These are phyloP conservation scores for Nesogale talazaci DNA, from an alignment of 2,113 vertebrate species.

Conservation along the genomic window DNA sequence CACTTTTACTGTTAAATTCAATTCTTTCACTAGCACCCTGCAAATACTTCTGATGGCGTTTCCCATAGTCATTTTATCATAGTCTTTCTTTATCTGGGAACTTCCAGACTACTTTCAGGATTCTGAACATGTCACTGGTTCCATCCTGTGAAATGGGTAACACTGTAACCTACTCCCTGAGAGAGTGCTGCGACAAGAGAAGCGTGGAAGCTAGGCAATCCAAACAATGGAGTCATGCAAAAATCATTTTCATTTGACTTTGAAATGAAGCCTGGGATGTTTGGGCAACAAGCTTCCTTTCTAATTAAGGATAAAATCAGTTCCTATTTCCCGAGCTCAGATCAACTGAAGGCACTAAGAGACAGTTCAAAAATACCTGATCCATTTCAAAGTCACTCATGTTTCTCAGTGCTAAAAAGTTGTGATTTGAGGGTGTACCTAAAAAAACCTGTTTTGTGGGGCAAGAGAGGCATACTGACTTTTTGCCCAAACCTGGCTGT, in stretches of 20 bases:
- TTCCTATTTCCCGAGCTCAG: conserved; percentile 36
- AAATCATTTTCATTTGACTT: conserved; percentile 55
- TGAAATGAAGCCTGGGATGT: conserved; percentile 50
- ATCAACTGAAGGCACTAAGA: conserved; percentile 30
- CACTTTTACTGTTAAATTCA: neutral
- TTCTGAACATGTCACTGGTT: neutral
- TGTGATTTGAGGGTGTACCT: too few species aligned
- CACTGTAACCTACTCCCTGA: neutral
- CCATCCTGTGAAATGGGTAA: neutral
- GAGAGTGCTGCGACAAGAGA: neutral
- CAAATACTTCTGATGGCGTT: neutral
- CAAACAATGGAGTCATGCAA: neutral
- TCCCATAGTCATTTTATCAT: neutral
- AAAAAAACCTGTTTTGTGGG: too few species aligned
- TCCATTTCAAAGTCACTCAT: neutral
- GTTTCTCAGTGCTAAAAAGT: neutral
- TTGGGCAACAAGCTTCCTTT: conserved; percentile 27
- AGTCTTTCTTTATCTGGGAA: neutral
- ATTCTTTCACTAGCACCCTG: neutral
- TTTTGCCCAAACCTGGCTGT: too few species aligned
- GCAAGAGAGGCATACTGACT: too few species aligned
- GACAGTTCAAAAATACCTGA: neutral
- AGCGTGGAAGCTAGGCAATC: neutral
- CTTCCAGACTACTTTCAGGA: neutral
- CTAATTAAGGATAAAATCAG: conserved; percentile 55